Base-by-base conservation (phyloP, 2,888 invertebrate genomes). In the Syrista parreyssii region DNA sequence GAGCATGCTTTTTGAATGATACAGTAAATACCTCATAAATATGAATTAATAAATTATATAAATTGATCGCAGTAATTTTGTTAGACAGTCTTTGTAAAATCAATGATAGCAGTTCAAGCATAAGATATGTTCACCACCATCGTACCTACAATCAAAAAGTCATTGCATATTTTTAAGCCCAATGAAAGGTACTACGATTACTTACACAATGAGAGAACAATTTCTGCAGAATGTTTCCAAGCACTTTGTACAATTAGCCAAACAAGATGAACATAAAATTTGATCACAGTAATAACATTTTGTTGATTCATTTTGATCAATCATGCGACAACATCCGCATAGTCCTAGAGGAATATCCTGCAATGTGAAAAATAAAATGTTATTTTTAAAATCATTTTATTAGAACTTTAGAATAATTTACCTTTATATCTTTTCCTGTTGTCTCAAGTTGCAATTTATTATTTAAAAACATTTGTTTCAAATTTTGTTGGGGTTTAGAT, bases 211-310 rank as follows among this genome's bases (percentile, higher is more conserved):
- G 32, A 89, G 36, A n/a, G 83, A 86, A 77, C 89, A 89, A 78
- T 85, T 87, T 74, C 86, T 82, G 74, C 89, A 89, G 75, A 88
- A 89, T 32, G 75, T 73, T 79, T 88, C 88, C 9, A 75, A 78
- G 34, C 89, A 89, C 69, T 82, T 83, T 15, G 75, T 73, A 15
- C 89, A 89, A 32, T 85, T 79, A 31, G 78, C 80, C 23, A 87
- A 76, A 69, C 89, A 89, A 69, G 78, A 81, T 11, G 79, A 73
- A 77, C 89, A 89, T 68, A 87, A 83, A 74, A 83, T 77, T 77
- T 89, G 84, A 80, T 88, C 88, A 69, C 89, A 89, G 30, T 87
- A 88, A 68, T 83, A 85, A 74, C 89, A 89, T 81, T 86, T 84
- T 11, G 73, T 85, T 32, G 78, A 74, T 68, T 75, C 80, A 36